Evolutionary conservation across 2,113 vertebrate genomes (phyloP).

Genomic region (Nematolebias whitei): DNA sequence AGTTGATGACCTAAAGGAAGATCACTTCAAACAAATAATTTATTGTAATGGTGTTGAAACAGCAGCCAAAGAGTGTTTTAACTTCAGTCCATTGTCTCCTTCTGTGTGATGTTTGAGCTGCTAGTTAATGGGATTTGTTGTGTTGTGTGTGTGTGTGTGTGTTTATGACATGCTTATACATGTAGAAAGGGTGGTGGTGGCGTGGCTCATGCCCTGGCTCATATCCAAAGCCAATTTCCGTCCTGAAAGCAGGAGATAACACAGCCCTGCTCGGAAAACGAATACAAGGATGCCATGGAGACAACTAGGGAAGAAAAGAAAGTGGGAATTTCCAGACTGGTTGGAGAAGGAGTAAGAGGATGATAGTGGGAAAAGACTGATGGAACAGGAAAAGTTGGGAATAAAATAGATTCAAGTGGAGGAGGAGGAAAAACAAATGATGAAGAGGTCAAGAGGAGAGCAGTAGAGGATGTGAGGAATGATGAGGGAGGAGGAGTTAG

Average conservation of each 20-base stretch:
- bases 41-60: background rate
- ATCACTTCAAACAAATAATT: too few relatives aligned
- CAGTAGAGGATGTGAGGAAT: slow-evolving; percentile 4
- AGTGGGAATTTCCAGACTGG: slow-evolving; percentile 45
- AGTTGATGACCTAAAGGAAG: too few relatives aligned
- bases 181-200: background rate
- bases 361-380: slow-evolving; percentile 19
- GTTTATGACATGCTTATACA: background rate
- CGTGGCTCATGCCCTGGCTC: slow-evolving; percentile 18
- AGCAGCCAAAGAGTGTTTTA: background rate
- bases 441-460: slow-evolving; percentile 13
- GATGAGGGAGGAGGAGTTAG: slow-evolving; percentile 11
- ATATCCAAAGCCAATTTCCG: slow-evolving; percentile 47
- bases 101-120: slow-evolving; percentile 8
- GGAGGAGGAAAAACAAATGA: slow-evolving; percentile 3
- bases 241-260: slow-evolving; percentile 65
- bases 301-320: slow-evolving; percentile 16
- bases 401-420: background rate
- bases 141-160: too few relatives aligned
- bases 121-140: slow-evolving; percentile 25
- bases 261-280: slow-evolving; percentile 30
- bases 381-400: background rate
- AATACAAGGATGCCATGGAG: slow-evolving; percentile 25
- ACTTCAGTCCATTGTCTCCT: background rate
- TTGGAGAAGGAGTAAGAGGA: slow-evolving; percentile 27